These are phyloP conservation scores for Marronus borbonicus DNA, from an alignment of 2,888 invertebrate genomes.

Conservation along the genomic window DNA sequence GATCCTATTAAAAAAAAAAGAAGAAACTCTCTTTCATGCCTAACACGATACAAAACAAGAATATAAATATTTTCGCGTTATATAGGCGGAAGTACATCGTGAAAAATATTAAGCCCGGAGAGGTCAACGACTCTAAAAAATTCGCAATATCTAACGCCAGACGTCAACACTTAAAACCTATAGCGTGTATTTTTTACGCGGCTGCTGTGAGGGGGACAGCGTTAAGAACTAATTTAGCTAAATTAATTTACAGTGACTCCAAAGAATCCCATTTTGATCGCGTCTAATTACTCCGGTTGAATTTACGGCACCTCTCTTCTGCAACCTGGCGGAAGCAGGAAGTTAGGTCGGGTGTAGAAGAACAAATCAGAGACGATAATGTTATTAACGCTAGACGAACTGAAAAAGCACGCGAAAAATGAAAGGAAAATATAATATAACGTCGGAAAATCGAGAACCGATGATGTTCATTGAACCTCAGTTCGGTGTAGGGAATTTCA, in stretches of 20 bases:
- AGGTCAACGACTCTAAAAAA: slow-evolving; percentile 30
- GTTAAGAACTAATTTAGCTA: not conserved
- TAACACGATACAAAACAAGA: slow-evolving; percentile 10
- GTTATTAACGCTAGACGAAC: not conserved
- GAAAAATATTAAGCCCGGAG: slow-evolving; percentile 26
- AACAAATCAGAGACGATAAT: not conserved
- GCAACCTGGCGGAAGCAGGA: not conserved
- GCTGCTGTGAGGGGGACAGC: not conserved
- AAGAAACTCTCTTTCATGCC: slow-evolving; percentile 8
- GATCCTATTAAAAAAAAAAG: not conserved
- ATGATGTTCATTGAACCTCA: slow-evolving; percentile 38
- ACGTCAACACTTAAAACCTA: slow-evolving; percentile 1
- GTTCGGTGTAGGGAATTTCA: not conserved
- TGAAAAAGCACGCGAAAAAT: slow-evolving; percentile 16
- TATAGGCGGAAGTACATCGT: slow-evolving; percentile 25
- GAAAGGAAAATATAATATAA: slow-evolving; percentile 4
- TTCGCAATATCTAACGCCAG: slow-evolving; percentile 13
- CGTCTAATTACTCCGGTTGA: not conserved
- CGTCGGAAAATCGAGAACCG: slow-evolving; percentile 5
- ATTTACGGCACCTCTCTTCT: not conserved
- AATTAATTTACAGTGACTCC: not conserved
- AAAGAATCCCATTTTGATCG: not conserved
- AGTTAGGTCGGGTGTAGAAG: not conserved
- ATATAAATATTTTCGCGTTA: slow-evolving; percentile 22
- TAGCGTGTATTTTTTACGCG: slow-evolving; percentile 10